Evolutionary conservation across 2,113 vertebrate genomes (phyloP).

Genomic region (Rhinopithecus roxellana): DNA sequence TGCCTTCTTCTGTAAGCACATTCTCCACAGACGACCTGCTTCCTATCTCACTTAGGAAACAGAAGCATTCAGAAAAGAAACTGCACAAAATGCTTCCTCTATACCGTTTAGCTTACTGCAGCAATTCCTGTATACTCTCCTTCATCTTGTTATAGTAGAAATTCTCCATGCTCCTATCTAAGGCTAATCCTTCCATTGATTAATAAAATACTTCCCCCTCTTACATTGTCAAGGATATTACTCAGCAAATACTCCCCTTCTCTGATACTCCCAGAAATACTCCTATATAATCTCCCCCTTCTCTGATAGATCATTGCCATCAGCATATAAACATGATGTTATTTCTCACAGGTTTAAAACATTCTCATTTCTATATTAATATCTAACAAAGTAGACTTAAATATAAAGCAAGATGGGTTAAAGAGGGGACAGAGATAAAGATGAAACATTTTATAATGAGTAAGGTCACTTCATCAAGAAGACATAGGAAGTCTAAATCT

Average conservation of each 20-base stretch:
- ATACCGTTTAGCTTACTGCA: not conserved
- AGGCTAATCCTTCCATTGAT: not conserved
- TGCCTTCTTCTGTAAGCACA: not conserved
- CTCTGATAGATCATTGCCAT: not conserved
- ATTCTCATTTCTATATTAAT: not conserved
- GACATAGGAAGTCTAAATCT: not conserved
- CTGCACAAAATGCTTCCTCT: not conserved
- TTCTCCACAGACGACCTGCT: not conserved
- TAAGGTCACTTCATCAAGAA: not conserved
- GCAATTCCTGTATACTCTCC: not conserved
- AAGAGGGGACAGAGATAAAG: not conserved
- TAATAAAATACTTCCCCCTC: not conserved
- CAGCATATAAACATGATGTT: not conserved
- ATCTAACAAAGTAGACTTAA: not conserved
- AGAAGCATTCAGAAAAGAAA: not conserved
- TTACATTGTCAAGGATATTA: not conserved
- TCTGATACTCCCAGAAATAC: not conserved
- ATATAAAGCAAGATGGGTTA: not conserved
- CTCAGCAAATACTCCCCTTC: not conserved
- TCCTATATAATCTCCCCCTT: not conserved
- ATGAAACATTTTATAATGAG: not conserved
- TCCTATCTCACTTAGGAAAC: not conserved
- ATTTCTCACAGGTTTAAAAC: not conserved
- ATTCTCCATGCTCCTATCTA: not conserved
- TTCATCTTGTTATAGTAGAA: not conserved